Base-by-base conservation (phyloP, 2,888 invertebrate species). In the Eupithecia insigniata region DNA sequence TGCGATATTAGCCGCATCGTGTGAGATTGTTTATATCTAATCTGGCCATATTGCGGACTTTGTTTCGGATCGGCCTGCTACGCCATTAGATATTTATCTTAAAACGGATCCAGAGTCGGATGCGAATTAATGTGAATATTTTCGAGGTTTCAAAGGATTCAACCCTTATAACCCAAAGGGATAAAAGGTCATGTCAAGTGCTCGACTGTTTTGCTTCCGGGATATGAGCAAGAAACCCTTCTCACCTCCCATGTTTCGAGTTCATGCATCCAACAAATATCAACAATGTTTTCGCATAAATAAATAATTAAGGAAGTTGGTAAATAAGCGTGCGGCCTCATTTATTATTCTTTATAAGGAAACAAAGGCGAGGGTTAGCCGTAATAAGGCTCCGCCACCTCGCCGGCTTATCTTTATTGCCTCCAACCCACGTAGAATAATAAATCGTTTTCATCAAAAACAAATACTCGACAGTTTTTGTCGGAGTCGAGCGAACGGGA, bases 401-500 rank as follows among this genome's bases (percentile, higher is more conserved):
- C 92, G 92, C 92, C 87, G 93, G 94, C 94, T 94, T 94, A 94
- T 94, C 94, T 94, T 94, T 94, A 94, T 94, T 94, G 94, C 94
- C 92, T 93, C 94, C 93, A 94, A 93, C 94, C 94, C 94, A 94
- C 94, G 94, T 94, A 94, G 94, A 94, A 94, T 94, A 94, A 94
- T 94, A 94, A 94, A 94, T 94, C 94, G 94, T 94, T 94, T 94
- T 94, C 94, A 94, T 94, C 94, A 94, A 94, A 94, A 94, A 94
- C 94, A 94, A 94, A 94, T 94, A 94, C 94, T 94, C 94, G 93
- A 94, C 94, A 94, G 94, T 94, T 94, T 94, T 94, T 94, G 93
- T 90, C 90, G 92, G 90, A 93, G 92, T 91, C 91, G 93, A 92
- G 92, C 92, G 92, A 91, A 84, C 91, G 91, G 93, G 93, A 84